Conservation (phyloP, 2,888 invertebrate genomes). For the Athalia rosae region DNA sequence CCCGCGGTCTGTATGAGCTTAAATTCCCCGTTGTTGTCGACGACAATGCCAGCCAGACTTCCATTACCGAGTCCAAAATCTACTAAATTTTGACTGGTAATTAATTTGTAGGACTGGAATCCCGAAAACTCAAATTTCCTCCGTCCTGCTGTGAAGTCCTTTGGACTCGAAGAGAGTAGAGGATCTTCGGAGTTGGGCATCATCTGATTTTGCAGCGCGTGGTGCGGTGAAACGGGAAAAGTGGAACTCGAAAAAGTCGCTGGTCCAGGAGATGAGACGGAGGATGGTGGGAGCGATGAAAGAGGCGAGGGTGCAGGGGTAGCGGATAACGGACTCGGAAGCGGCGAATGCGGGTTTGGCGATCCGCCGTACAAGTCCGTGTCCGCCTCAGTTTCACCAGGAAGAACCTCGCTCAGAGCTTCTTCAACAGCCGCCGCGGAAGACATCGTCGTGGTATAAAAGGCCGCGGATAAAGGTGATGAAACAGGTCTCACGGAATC, state of each 20-base stretch:
- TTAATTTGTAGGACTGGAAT: slow-evolving; percentile 76
- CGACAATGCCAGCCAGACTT: slow-evolving; percentile 77
- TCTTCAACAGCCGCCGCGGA: slow-evolving; percentile 92
- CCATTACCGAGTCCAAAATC: slow-evolving; percentile 76
- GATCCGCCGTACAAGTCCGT: slow-evolving; percentile 75
- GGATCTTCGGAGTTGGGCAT: slow-evolving; percentile 93
- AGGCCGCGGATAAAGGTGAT: slow-evolving; percentile 88
- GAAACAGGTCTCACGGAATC: slow-evolving; percentile 84
- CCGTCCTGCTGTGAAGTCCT: slow-evolving; percentile 79
- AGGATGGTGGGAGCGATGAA: slow-evolving; percentile 71
- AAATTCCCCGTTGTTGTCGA: slow-evolving; percentile 79
- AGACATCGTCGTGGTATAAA: slow-evolving; percentile 89
- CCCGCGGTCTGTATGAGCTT: slow-evolving; percentile 78
- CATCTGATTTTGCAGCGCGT: slow-evolving; percentile 85
- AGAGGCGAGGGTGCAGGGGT: slow-evolving; percentile 77
- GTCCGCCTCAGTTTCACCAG: slow-evolving; percentile 82
- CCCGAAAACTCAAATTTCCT: slow-evolving; percentile 77
- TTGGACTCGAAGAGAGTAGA: slow-evolving; percentile 87
- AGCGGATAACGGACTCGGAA: slow-evolving; percentile 80
- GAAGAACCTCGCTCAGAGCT: slow-evolving; percentile 88
- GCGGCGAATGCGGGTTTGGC: slow-evolving; percentile 76
- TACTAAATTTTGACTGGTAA: slow-evolving; percentile 75
- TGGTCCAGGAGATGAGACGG: slow-evolving; percentile 69
- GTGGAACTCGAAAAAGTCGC: slow-evolving; percentile 67
- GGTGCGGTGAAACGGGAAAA: slow-evolving; percentile 72